Base-by-base conservation (phyloP, 2,113 vertebrate species). In the Cryptomyrus ogoouensis region DNA sequence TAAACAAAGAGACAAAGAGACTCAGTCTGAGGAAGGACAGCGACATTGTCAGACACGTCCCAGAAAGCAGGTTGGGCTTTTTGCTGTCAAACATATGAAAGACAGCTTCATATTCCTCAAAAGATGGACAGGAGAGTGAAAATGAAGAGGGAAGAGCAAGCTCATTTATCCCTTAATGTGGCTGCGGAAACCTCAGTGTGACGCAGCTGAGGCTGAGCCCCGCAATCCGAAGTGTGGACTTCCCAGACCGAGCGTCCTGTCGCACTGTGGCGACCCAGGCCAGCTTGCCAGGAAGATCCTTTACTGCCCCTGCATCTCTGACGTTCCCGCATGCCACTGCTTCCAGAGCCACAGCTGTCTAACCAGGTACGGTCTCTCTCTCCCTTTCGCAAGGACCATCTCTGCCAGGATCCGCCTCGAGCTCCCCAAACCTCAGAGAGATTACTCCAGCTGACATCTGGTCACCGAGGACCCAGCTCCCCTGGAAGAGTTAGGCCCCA, bases 1-100 rank as follows among this genome's bases (percentile, higher is more conserved):
- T 77, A 92, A 90, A 53, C 39, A 66, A 31, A 83, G 15, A 94
- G 91, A 93, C 50, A 90, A 93, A 50, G 83, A 50, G 5, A 46
- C 12, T 21, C 1, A 4, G 3, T 58, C 35, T 84, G 21, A 85
- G 39, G 35, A 44, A 88, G 53, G 52, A 66, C 85, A 35, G 50
- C 13, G 19, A 56, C 50, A 53, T 39, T 53, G 17, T 15, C n/a
- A 86, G 31, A 5, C n/a, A 7, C 85, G 0, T 56, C 31, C 47
- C 47, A 35, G 49, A 56, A 56, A 84, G 13, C 44, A 56, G 49
- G 35, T 27, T 2, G 10, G 15, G 24, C 31, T 53, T 56, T 87
- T 21, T 87, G 50, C 50, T 53, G 27, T 52, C 85, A 56, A 19
- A 47, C n/a, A 87, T 35, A 52, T 52, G 47, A 87, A 52, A 87